phyloP scores from a whole-genome alignment of 1,140 invertebrate genomes.

The Lutraria rhynchaena region DNA sequence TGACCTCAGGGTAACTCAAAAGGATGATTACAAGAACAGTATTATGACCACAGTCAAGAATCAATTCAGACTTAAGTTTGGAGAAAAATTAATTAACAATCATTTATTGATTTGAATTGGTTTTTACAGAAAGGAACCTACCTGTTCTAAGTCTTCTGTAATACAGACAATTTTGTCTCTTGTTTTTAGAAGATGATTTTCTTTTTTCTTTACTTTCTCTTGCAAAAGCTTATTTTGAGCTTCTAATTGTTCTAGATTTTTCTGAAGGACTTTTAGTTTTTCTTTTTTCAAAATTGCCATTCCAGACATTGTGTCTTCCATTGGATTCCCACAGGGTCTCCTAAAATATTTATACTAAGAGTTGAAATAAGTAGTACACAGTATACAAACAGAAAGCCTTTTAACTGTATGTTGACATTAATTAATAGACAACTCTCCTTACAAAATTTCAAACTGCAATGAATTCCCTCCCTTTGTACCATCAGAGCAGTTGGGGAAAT shows the following conservation, averaged over 20 bases:
- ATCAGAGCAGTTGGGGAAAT: not conserved
- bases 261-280: conserved; percentile 19
- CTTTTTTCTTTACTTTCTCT: conserved; percentile 23
- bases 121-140: too few species aligned
- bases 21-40: too few species aligned
- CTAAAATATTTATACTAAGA: not conserved
- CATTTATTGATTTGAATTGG: too few species aligned
- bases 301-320: not conserved
- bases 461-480: not conserved
- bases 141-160: conserved; percentile 36
- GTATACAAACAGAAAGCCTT: not conserved
- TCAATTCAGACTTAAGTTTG: too few species aligned
- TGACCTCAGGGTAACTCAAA: too few species aligned
- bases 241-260: conserved; percentile 15
- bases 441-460: not conserved
- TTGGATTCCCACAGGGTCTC: conserved; percentile 17
- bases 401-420: not conserved
- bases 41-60: too few species aligned
- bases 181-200: conserved; percentile 24
- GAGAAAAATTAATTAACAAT: too few species aligned
- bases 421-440: not conserved
- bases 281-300: conserved; percentile 32
- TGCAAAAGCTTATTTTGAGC: conserved; percentile 40
- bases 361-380: not conserved
- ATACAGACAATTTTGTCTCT: conserved; percentile 31